Evolutionary conservation across 2,113 vertebrate species (phyloP), one percentile per base, ranked within the genome.

Genomic region (Sapayoa aenigma): DNA sequence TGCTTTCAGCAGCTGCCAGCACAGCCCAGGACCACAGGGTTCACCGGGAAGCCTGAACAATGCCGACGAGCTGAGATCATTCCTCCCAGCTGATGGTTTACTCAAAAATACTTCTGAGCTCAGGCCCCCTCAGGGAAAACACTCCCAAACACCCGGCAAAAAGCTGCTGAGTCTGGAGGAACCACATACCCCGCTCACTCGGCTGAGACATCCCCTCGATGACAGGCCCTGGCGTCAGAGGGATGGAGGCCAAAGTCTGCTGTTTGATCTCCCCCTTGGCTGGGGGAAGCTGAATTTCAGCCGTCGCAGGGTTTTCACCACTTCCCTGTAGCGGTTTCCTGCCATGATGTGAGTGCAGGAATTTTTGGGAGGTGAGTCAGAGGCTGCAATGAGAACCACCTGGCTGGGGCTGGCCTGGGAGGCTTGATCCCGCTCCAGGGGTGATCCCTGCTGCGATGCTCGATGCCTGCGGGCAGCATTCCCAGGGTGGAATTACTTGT

Each of bases 291-390:
- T 3, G 3, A 59, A 74, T 88, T 95, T 90, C 59, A 69, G 31
- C 71, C 1, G 0, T 39, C 21, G 28, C 31, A 16, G 22, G 46
- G 82, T n/a, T 92, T 79, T 89, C 53, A 92, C 88, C 84, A 94
- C 69, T 96, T 96, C 68, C 87, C 23, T 0, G 39, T 65, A 47
- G 93, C 22, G 62, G 77, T 96, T 96, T 96, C 90, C 93, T 95
- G 95, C 81, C 37, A 11, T n/a, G 73, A 85, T 58, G 65, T 22
- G 49, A 92, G 72, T 9, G 0, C 25, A 71, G 79, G 68, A 90
- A 90, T 94, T 78, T 89, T 71, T 90, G 90, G 55, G 94, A 88
- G 83, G 67, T 94, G 95, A 96, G 81, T 94, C 94, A 96, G 85
- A 80, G 56, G 52, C 73, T 92, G 72, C 75, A 68, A 90, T 88